Conservation (phyloP, 23 tunicate genomes). For the Trididemnum nubilum region DNA sequence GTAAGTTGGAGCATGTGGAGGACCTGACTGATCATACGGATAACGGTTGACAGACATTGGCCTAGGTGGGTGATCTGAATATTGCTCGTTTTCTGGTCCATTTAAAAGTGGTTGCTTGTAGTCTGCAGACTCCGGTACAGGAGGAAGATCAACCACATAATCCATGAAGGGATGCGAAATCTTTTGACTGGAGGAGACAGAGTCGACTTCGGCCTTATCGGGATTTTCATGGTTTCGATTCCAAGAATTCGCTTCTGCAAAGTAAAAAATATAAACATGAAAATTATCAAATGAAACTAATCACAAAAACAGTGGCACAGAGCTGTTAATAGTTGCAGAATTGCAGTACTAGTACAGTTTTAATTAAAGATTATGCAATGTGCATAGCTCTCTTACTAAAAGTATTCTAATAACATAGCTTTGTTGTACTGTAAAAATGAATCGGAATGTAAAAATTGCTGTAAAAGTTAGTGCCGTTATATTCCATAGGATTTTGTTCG, state of each 20-base stretch:
- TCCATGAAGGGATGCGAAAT: too few relatives aligned
- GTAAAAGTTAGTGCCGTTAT: too few relatives aligned
- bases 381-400: too few relatives aligned
- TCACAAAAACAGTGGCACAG: too few relatives aligned
- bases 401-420: too few relatives aligned
- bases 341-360: too few relatives aligned
- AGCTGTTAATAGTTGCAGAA: too few relatives aligned
- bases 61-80: not conserved
- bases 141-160: constrained; percentile 22
- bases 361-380: too few relatives aligned
- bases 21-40: constrained; percentile 38
- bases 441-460: too few relatives aligned
- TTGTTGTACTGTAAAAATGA: too few relatives aligned
- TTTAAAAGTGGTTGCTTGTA: constrained; percentile 12
- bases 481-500: too few relatives aligned
- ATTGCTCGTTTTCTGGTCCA: not conserved
- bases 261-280: not conserved
- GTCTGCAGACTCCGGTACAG: not conserved
- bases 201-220: not conserved
- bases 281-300: not conserved
- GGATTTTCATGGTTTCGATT: constrained; percentile 26
- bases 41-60: constrained; percentile 34
- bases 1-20: not conserved
- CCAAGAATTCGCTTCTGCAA: constrained; percentile 90
- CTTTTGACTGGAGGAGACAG: too few relatives aligned